Evolutionary conservation across 2,113 vertebrate genomes (phyloP).

Genomic region (Narcine bancroftii): DNA sequence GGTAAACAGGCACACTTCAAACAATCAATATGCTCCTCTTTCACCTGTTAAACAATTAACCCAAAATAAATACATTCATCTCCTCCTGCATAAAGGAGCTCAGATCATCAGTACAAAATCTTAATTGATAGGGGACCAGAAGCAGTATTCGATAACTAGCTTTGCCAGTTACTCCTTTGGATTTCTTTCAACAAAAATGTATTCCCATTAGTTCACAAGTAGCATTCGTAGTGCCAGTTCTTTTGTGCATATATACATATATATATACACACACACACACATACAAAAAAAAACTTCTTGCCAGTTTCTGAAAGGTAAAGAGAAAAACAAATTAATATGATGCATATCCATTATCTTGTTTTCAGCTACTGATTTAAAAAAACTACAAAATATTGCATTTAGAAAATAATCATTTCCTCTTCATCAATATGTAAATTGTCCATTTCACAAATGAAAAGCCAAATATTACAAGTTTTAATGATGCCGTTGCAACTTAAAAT

Average conservation of each 20-base stretch:
- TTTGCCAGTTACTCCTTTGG: conserved; percentile 26
- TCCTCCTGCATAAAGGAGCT: background rate
- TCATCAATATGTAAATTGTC: background rate
- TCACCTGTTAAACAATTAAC: conserved; percentile 31
- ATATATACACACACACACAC: conserved; percentile 16
- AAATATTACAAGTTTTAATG: background rate
- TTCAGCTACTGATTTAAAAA: background rate
- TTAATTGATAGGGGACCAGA: conserved; percentile 22
- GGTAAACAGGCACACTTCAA: background rate
- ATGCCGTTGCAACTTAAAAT: background rate
- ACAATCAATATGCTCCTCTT: conserved; percentile 13
- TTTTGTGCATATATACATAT: conserved; percentile 26
- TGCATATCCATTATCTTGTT: background rate
- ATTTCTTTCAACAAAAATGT: conserved; percentile 17
- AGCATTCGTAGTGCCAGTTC: conserved; percentile 22
- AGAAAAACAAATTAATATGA: background rate
- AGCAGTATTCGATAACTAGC: conserved; percentile 28
- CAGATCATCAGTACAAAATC: conserved; percentile 28
- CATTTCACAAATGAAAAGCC: background rate
- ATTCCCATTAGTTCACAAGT: conserved; percentile 26
- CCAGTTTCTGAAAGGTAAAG: conserved; percentile 4
- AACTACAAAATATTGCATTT: background rate
- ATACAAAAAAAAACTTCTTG: background rate
- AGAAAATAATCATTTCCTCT: background rate
- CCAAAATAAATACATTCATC: conserved; percentile 34